phyloP scores from a whole-genome alignment of 2,797 vertebrate genomes.

The Tapirus indicus region DNA sequence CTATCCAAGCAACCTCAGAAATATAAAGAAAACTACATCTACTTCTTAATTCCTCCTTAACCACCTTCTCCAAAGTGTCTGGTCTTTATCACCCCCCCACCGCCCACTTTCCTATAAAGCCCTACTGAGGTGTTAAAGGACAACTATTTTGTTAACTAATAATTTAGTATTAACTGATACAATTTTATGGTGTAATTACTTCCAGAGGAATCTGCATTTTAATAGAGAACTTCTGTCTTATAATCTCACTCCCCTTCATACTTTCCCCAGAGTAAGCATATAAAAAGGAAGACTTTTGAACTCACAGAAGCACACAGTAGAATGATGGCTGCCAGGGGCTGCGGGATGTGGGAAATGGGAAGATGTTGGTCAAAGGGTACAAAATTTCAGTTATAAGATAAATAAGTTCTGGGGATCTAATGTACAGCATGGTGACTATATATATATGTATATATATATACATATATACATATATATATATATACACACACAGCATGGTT shows the following conservation, averaged over 20 bases:
- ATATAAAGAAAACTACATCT: background rate
- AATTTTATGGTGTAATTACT: conserved; percentile 54
- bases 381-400: background rate
- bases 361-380: background rate
- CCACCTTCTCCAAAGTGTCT: background rate
- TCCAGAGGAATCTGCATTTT: background rate
- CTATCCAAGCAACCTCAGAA: background rate
- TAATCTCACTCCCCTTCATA: conserved; percentile 37
- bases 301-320: background rate
- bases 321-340: background rate
- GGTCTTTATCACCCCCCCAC: background rate
- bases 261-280: background rate
- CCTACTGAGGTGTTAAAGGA: background rate
- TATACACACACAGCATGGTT: background rate
- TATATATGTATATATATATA: too few relatives aligned
- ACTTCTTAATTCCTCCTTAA: conserved; percentile 15
- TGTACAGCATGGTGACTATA: background rate
- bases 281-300: background rate
- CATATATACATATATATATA: too few relatives aligned
- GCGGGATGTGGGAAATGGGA: background rate
- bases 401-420: background rate
- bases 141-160: conserved; percentile 50
- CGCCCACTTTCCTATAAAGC: background rate
- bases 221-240: conserved; percentile 26
- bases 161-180: conserved; percentile 40